Evolutionary conservation across 2,797 vertebrate genomes (phyloP).

Genomic region (Bradypodion ventrale): DNA sequence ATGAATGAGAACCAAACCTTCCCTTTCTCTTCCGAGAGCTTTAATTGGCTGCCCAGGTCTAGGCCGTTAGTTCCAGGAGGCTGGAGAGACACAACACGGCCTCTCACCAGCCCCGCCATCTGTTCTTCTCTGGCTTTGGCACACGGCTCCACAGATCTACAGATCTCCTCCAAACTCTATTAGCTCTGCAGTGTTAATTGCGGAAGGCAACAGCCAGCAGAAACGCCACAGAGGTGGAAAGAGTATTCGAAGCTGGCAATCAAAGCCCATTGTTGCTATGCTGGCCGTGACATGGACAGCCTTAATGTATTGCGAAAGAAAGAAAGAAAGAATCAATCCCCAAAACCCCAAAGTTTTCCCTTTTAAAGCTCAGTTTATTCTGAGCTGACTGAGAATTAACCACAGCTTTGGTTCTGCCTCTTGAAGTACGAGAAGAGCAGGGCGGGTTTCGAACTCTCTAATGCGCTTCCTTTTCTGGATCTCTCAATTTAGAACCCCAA

Average conservation of each 20-base stretch:
- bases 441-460: too few species aligned
- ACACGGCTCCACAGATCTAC: too few species aligned
- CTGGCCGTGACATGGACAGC: background rate
- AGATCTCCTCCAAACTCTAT: background rate
- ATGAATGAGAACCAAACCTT: background rate
- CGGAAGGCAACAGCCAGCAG: background rate
- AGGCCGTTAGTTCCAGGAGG: background rate
- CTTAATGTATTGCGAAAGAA: background rate
- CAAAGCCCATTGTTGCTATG: background rate
- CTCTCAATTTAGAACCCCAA: too few species aligned
- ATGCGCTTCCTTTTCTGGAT: too few species aligned
- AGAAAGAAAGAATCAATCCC: too few species aligned
- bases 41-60: background rate
- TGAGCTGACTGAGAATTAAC: too few species aligned
- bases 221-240: background rate
- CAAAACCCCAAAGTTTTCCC: too few species aligned
- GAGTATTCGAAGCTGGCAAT: background rate
- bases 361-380: too few species aligned
- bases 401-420: too few species aligned
- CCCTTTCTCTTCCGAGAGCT: background rate
- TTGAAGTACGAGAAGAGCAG: too few species aligned
- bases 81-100: background rate
- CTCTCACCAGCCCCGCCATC: background rate
- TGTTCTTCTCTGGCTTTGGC: background rate
- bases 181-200: too few species aligned